Base-by-base conservation (phyloP, 2,888 invertebrate genomes). In the Rhopalosiphum nymphaeae region DNA sequence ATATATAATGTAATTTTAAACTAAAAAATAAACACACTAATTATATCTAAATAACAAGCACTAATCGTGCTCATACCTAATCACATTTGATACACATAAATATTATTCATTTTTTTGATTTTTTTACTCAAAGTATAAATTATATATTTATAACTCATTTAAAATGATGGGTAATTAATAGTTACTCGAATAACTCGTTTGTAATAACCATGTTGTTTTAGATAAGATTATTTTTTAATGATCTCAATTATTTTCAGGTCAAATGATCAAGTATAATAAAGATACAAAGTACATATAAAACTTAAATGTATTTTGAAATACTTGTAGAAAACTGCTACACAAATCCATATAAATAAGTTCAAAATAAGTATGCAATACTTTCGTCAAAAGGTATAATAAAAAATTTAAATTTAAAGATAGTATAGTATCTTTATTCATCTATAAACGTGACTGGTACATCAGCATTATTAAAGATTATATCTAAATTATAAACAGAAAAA, bases 271-370 rank as follows among this genome's bases (percentile, higher is more conserved):
- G 67, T 67, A n/a, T 67, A 67, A 67, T 67, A 67, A 67, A n/a
- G n/a, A 67, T n/a, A 67, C 67, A 67, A n/a, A n/a, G 67, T 67
- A n/a, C 67, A 67, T n/a, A n/a, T n/a, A 16, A 16, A 67, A n/a
- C n/a, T 67, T 67, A 1, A 67, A 67, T n/a, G n/a, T n/a, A 67
- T 67, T 67, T 67, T n/a, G 67, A 16, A 67, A 67, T 67, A 67
- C n/a, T n/a, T 67, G n/a, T 67, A 67, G 67, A 67, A n/a, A 67
- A n/a, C n/a, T 67, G 67, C 67, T n/a, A 67, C n/a, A n/a, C n/a
- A n/a, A 67, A 67, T n/a, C 67, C 16, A 67, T 67, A 78, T n/a
- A 7, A 36, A 21, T 78, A 78, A 7, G 53, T 21, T 53, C 9
- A 36, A 36, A 36, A 36, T 36, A 78, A 67, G 36, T 78, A 21